phyloP scores from a whole-genome alignment of 92 coral and sea anemone species.

The Plumapathes pennacea region DNA sequence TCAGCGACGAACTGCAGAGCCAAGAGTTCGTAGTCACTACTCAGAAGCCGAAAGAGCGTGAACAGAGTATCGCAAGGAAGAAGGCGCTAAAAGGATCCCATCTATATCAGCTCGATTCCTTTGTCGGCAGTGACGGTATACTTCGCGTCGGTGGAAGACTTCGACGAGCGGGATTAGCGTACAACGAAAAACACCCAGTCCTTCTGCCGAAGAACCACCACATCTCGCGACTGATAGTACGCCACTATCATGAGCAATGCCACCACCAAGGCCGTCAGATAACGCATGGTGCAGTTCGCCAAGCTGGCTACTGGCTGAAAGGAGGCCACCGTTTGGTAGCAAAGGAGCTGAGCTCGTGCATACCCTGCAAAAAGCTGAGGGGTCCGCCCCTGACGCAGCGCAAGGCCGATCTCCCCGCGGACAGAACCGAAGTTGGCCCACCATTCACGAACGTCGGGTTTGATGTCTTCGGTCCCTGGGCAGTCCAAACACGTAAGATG shows the following conservation, averaged over 20 bases:
- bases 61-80: neutral
- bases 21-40: neutral
- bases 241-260: constrained; percentile 14
- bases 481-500: neutral
- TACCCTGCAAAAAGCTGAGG: constrained; percentile 9
- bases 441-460: constrained; percentile 15
- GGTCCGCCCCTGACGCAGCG: neutral
- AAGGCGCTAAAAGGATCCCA: neutral
- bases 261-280: constrained; percentile 41
- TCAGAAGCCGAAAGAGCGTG: neutral
- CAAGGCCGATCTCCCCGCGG: constrained; percentile 12
- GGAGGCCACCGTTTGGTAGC: constrained; percentile 17
- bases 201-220: constrained; percentile 26
- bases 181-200: constrained; percentile 33
- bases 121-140: constrained; percentile 14
- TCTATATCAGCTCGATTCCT: constrained; percentile 7
- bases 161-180: neutral
- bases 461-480: neutral
- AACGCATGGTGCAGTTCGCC: constrained; percentile 23
- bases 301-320: constrained; percentile 4
- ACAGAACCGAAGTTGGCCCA: constrained; percentile 3
- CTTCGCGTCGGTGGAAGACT: constrained; percentile 39
- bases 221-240: constrained; percentile 15
- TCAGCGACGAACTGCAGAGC: neutral
- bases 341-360: constrained; percentile 3